Base-by-base conservation (phyloP, 2,797 vertebrate species). In the Platalea minor region DNA sequence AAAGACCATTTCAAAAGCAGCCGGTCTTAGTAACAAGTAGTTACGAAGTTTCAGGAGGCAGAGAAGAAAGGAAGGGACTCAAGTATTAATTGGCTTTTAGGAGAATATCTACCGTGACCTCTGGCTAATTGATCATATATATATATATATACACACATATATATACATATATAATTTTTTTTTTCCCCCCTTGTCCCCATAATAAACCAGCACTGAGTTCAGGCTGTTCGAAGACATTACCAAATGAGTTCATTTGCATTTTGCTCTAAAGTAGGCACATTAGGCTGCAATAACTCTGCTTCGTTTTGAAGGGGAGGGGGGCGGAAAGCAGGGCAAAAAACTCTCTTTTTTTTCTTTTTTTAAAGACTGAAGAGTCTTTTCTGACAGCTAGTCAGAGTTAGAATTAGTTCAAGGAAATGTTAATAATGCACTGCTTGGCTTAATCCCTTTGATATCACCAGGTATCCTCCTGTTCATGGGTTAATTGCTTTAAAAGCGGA, bases 361-460 rank as follows among this genome's bases (percentile, higher is more conserved):
- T 56, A 70, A 97, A 98, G 97, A 98, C 97, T 97, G 97, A 97
- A 88, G 97, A 98, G 97, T 97, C 97, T 98, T 98, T 98, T 96
- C 96, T 98, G 98, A 98, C 98, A 98, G 98, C 98, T 97, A 98
- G 98, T 98, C 98, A 98, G 98, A 98, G 98, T 98, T 98, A 98
- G 98, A 98, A 98, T 98, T 98, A 98, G 98, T 98, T 98, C 98
- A 98, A 98, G 98, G 98, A 98, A 98, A 98, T 98, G 98, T 98
- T 98, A 98, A 98, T 98, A 98, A 98, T 98, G 98, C 98, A 97
- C 95, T 97, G 98, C 97, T 98, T 98, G 95, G 97, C 97, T 98
- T 98, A 98, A 98, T 98, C 98, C 98, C 97, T 98, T 98, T 98
- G 98, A 98, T 98, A 98, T 98, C 98, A 98, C 98, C 98, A 98